These are phyloP conservation scores for Peromyscus nudipes DNA, from an alignment of 2,797 vertebrate species.

Conservation along the genomic window DNA sequence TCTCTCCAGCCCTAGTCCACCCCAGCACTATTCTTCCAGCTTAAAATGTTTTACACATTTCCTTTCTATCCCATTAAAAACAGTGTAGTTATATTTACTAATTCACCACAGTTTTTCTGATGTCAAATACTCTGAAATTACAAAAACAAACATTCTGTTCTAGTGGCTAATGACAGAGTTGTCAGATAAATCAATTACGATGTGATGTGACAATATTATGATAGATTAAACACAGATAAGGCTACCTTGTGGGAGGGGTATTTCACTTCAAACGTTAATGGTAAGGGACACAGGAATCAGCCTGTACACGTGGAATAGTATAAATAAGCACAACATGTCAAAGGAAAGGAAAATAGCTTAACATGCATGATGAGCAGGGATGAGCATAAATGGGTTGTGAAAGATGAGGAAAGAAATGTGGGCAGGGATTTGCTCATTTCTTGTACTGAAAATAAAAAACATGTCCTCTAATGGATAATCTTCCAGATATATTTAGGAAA, in stretches of 20 bases:
- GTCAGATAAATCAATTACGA: slow-evolving; percentile 41
- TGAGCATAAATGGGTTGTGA: background rate
- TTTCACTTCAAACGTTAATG: slow-evolving; percentile 7
- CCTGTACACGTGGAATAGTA: background rate
- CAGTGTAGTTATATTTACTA: slow-evolving; percentile 15
- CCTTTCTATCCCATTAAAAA: slow-evolving; percentile 18
- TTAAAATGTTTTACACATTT: slow-evolving; percentile 32
- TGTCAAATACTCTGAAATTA: slow-evolving; percentile 30
- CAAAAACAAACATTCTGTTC: background rate
- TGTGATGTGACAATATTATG: background rate
- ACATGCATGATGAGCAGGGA: background rate
- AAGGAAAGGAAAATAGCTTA: slow-evolving; percentile 31
- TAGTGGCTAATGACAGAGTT: slow-evolving; percentile 34
- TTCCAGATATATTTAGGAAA: slow-evolving; percentile 65
- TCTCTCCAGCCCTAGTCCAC: background rate
- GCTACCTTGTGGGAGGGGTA: background rate
- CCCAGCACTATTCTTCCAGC: background rate
- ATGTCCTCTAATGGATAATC: slow-evolving; percentile 41
- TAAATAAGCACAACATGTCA: background rate
- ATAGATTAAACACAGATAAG: slow-evolving; percentile 26
- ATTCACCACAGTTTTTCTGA: background rate
- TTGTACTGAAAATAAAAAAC: background rate
- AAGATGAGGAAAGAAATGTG: slow-evolving; percentile 35
- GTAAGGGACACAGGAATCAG: background rate
- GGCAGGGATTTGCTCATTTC: background rate